Evolutionary conservation across 2,888 invertebrate species (phyloP), one percentile per base, ranked within the genome.

Genomic region (Camptogramma bilineatum): DNA sequence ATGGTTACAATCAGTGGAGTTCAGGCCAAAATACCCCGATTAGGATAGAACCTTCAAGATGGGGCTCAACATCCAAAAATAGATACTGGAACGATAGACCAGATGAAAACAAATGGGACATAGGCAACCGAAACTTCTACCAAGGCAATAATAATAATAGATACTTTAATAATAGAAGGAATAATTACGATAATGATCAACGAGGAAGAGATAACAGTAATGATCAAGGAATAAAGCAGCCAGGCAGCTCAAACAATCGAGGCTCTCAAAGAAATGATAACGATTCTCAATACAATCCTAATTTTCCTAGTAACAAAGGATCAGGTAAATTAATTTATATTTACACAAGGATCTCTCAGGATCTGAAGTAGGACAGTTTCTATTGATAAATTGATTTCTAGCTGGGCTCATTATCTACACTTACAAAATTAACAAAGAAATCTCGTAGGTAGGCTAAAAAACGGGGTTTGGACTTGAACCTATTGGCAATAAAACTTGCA

Each of bases 1-100:
- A 8, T 16, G 17, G 7, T 19, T 54, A 57, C 34, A 57, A 54
- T 28, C 48, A 48, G 19, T 8, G 53, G 44, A 13, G 16, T 28
- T 39, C 46, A 34, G 47, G 16, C 16, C 44, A 7, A 44, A 44
- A 17, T 7, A 44, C 17, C 16, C 16, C 16, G 1, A 39, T 3
- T 39, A 39, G 34, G 13, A 0, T 59, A 47, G 52, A 63, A 5
- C 55, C 60, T 28, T 61, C 62, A 21, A 53, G 47, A 21, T 39
- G 58, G 58, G 18, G 50, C 21, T 24, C 34, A 8, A 52, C 54
- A 18, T 31, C 61, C 8, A 62, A 17, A 53, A 63, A 62, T 10
- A 53, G 16, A 34, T 63, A 68, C 52, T 69, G 66, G 71, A 71
- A 66, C 42, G 64, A 64, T 8, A 68, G 58, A 50, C 69, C 72